Base-by-base conservation (phyloP, 2,888 invertebrate genomes). In the Mythimna albipuncta region DNA sequence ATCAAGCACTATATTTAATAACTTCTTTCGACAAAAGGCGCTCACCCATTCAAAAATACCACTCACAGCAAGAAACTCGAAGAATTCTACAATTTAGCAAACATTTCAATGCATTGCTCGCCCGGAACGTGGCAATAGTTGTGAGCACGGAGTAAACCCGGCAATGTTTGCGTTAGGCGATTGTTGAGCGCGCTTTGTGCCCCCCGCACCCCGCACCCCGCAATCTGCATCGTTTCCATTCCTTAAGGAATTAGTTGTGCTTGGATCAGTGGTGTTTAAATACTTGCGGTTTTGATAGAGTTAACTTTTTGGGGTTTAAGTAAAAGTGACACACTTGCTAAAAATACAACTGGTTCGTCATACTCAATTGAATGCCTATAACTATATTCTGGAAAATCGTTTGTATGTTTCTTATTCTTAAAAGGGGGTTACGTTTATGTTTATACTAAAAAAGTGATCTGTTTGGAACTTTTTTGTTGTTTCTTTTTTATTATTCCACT, bases 131-230 rank as follows among this genome's bases (percentile, higher is more conserved):
- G 72, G 79, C 67, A 76, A 77, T 71, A 71, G 69, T 71, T 77
- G 62, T 26, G 64, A 69, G 61, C 44, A 68, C 32, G 62, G 82
- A 80, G 84, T 87, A 84, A 86, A 89, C 83, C 87, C 73, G 63
- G 70, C 78, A 72, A 79, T 89, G 89, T 89, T 89, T 88, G 83
- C 85, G 82, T 87, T 87, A 88, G 85, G 76, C 87, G 85, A 89
- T 89, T 90, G 90, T 89, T 77, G 77, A 61, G 75, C 65, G 79
- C 66, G 85, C 86, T 87, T 86, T 88, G 86, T 81, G 54, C 55
- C 64, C 66, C 70, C 67, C 64, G 52, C 66, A 41, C 50, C 61
- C 74, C 77, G 62, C 71, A 66, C 69, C 80, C 62, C n/a, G n/a
- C n/a, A n/a, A n/a, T n/a, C 82, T 80, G 83, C 79, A 87, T 87